Base-by-base conservation (phyloP, 2,113 vertebrate species). In the Saccopteryx bilineata region DNA sequence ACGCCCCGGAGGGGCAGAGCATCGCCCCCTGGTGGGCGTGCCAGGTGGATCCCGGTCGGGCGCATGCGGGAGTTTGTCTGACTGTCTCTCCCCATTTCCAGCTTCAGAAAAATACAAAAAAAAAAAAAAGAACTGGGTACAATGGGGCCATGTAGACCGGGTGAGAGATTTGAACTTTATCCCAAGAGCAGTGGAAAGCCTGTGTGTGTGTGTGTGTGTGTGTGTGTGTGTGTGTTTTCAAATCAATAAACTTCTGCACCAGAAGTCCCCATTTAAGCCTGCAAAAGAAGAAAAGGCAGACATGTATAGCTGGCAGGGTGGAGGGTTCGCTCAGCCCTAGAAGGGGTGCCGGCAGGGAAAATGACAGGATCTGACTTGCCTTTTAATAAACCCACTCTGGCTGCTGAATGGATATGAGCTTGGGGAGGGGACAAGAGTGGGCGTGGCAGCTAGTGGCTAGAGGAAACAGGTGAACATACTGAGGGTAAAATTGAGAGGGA, bases 231-330 rank as follows among this genome's bases (percentile, higher is more conserved):
- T 33, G 9, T 31, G 21, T 83, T 28, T 85, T 91, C 39, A 75
- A 80, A 24, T 79, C 46, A 69, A 2, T 72, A 66, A 87, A 88
- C 39, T n/a, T 89, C 31, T 74, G 11, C 23, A 48, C 54, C 54
- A 33, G 76, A 81, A 80, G 46, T 46, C 39, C 31, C 13, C 19
- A 46, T 80, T 60, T 71, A 66, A 56, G n/a, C 31, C 75, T 23
- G 11, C 21, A 66, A 85, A 84, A 72, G 48, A 92, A 96, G 33
- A 83, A 83, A 75, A 80, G 58, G 46, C 61, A 58, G 84, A 71
- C 3, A 5, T 31, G 7, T 69, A 5, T 75, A 50, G 31, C 14
- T 1, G 10, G 1, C 8, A 52, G 11, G 39, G 58, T 56, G 52
- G 74, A 50, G 9, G 80, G 17, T 21, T 63, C 26, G 14, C 15